These are phyloP conservation scores for Cyprinodon tularosa DNA, from an alignment of 2,113 vertebrate genomes.

Conservation along the genomic window DNA sequence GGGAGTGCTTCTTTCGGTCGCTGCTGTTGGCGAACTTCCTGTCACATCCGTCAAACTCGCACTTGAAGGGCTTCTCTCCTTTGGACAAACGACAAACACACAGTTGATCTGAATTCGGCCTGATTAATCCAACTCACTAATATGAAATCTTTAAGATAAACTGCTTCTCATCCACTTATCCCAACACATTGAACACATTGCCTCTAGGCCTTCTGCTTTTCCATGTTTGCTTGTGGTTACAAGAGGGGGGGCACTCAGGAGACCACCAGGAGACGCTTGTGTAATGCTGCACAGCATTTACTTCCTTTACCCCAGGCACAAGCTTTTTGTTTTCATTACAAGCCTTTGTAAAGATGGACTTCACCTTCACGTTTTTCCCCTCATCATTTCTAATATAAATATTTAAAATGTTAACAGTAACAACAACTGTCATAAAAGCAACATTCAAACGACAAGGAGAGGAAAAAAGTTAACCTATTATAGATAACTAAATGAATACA, in stretches of 20 bases:
- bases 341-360: background rate
- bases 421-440: too few relatives aligned
- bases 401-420: too few relatives aligned
- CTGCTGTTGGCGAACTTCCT: constrained; percentile 98
- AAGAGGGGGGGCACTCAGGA: constrained; percentile 15
- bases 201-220: constrained; percentile 54
- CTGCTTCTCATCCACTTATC: constrained; percentile 54
- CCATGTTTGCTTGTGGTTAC: constrained; percentile 22
- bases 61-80: constrained; percentile 98
- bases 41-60: constrained; percentile 97
- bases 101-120: background rate
- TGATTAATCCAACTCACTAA: background rate
- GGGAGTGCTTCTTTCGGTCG: constrained; percentile 96
- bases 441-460: too few relatives aligned
- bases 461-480: too few relatives aligned
- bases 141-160: background rate
- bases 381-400: too few relatives aligned
- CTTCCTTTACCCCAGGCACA: background rate
- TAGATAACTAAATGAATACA: too few relatives aligned
- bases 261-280: constrained; percentile 58
- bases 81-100: constrained; percentile 60
- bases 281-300: background rate
- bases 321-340: background rate
- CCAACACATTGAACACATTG: constrained; percentile 56
- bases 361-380: background rate